Conservation (phyloP, 2,113 vertebrate genomes). For the Semnopithecus entellus region DNA sequence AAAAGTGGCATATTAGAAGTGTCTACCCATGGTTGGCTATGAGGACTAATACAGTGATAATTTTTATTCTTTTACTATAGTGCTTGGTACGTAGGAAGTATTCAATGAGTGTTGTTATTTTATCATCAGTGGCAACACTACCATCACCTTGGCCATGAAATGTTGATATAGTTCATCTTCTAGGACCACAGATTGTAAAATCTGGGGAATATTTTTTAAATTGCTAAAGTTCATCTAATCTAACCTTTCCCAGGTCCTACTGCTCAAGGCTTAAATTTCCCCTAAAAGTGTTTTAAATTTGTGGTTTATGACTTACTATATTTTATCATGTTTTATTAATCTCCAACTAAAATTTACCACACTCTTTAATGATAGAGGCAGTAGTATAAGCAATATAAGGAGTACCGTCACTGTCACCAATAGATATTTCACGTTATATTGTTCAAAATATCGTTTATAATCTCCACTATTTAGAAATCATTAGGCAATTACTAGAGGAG, state of each 20-base stretch:
- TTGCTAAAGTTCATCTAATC: not conserved
- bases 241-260: not conserved
- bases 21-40: not conserved
- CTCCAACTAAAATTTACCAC: not conserved
- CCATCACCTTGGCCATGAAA: not conserved
- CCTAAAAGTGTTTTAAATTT: not conserved
- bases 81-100: accelerated
- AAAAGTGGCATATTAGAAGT: not conserved
- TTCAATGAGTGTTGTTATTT: not conserved
- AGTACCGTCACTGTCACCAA: not conserved
- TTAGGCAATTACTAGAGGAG: not conserved
- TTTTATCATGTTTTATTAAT: not conserved
- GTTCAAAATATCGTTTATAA: not conserved
- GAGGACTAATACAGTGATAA: not conserved
- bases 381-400: not conserved
- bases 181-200: not conserved
- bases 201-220: not conserved
- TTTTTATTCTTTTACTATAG: not conserved
- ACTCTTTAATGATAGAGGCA: not conserved
- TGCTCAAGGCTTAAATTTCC: not conserved
- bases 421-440: not conserved
- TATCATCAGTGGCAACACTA: not conserved
- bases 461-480: conserved; percentile 1
- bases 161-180: not conserved
- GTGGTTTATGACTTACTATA: not conserved